phyloP scores from a whole-genome alignment of 1,140 invertebrate genomes.

The Periplaneta americana region DNA sequence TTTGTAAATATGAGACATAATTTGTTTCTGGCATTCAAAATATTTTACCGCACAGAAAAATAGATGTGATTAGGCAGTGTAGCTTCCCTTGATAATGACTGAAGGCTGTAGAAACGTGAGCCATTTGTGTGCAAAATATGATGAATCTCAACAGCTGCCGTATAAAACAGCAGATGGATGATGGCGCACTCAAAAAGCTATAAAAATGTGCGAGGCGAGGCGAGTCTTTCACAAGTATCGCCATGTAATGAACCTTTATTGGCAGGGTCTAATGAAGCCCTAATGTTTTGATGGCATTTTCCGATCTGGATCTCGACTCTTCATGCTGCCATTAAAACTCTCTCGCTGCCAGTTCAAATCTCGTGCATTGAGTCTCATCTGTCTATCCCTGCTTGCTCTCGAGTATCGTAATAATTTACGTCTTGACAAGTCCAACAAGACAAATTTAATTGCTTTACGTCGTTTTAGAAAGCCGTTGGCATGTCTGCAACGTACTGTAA shows the following conservation, averaged over 20 bases:
- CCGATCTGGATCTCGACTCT: not conserved
- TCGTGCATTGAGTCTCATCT: not conserved
- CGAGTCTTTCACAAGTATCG: not conserved
- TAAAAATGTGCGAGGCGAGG: not conserved
- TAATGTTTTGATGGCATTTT: not conserved
- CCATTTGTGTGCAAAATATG: not conserved
- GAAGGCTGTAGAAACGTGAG: not conserved
- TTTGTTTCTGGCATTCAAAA: no score
- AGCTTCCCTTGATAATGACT: not conserved
- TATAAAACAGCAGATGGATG: not conserved
- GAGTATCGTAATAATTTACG: not conserved
- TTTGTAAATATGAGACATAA: no score
- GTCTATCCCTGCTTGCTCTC: not conserved
- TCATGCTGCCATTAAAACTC: not conserved
- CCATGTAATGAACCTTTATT: not conserved
- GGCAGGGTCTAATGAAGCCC: not conserved
- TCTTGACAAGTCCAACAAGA: not conserved
- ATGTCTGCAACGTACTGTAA: no score
- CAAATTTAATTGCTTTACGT: no score
- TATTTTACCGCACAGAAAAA: no score
- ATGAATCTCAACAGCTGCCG: not conserved
- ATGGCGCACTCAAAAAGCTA: not conserved
- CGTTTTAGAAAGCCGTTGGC: no score
- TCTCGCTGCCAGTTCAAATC: not conserved
- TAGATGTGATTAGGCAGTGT: not conserved